Base-by-base conservation (phyloP, 2,113 vertebrate genomes). In the Phrynocephalus versicolor region DNA sequence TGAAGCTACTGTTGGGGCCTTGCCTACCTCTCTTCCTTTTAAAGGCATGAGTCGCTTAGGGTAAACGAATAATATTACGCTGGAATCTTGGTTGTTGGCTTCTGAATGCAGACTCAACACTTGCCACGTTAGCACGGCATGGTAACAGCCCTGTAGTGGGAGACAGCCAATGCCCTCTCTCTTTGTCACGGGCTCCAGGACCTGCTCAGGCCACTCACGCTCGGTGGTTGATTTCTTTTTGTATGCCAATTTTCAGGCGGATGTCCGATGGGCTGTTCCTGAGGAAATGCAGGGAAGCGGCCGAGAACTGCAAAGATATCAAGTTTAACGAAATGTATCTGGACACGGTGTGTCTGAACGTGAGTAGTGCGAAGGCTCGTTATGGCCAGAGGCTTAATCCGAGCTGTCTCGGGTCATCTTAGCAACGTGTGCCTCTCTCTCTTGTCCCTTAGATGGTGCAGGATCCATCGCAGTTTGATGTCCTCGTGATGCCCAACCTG, bases 281-380 rank as follows among this genome's bases (percentile, higher is more conserved):
- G 74, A 96, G 97, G 80, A 98, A 98, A 93, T 99, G 98, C 95
- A 95, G 98, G 91, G 98, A 99, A 89, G 98, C 97, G 87, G 98
- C 98, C 58, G 98, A 99, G 92, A 98, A 97, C 91, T 98, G 96
- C 95, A 99, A 97, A 96, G 98, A 99, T 85, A 97, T 99, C 69
- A 98, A 99, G 92, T 99, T 99, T 94, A 98, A 97, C 72, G 98
- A 99, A 95, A 99, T 99, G 98, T 99, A 99, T 90, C 96, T 99
- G 86, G 98, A 99, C 94, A 99, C 98, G 35, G 98, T 99, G 37
- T 99, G 98, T 92, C 96, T 99, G 81, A 99, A 99, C 89, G 98
- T 98, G 95, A 96, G 98, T 95, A 90, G 39, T 0, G 39, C 9
- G 23, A 12, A 30, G 27, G 35, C 1, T 18, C 2, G 4, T n/a